Evolutionary conservation across 2,888 invertebrate genomes (phyloP).

Genomic region (Ichneumoninae sp.): DNA sequence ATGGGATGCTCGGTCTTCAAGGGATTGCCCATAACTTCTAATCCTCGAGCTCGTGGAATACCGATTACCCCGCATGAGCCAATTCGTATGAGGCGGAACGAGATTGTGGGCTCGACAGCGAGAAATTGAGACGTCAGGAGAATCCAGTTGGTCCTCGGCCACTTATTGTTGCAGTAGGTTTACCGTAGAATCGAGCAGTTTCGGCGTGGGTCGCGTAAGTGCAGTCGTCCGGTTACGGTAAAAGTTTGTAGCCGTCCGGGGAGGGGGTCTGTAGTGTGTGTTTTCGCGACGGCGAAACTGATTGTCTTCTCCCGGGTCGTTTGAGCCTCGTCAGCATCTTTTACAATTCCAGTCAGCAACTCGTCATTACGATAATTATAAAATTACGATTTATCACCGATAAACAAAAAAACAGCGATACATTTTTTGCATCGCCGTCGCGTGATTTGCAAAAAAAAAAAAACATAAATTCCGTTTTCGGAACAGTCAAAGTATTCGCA

Average conservation of each 20-base stretch:
- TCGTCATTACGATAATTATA: background rate
- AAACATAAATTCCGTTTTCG: background rate
- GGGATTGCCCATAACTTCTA: background rate
- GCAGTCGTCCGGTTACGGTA: slow-evolving; percentile 66
- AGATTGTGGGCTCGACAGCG: background rate
- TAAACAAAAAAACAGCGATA: too few relatives aligned
- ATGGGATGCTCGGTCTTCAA: background rate
- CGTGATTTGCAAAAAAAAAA: background rate
- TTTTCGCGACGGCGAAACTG: slow-evolving; percentile 7
- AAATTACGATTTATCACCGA: background rate
- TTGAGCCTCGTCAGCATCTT: background rate
- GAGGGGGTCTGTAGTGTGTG: background rate
- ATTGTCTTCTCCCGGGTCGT: background rate
- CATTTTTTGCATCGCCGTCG: background rate
- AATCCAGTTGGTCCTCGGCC: slow-evolving; percentile 25
- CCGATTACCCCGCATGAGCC: background rate
- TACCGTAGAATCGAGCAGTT: slow-evolving; percentile 48
- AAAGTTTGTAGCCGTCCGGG: slow-evolving; percentile 43
- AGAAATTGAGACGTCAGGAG: slow-evolving; percentile 30
- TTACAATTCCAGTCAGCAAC: background rate
- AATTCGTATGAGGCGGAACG: slow-evolving; percentile 6
- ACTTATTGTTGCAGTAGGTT: slow-evolving; percentile 26
- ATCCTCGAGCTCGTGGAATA: background rate
- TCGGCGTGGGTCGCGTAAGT: slow-evolving; percentile 63
- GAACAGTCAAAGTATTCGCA: background rate